phyloP scores from a whole-genome alignment of 2,888 invertebrate species.

The Drosophila ustulata region DNA sequence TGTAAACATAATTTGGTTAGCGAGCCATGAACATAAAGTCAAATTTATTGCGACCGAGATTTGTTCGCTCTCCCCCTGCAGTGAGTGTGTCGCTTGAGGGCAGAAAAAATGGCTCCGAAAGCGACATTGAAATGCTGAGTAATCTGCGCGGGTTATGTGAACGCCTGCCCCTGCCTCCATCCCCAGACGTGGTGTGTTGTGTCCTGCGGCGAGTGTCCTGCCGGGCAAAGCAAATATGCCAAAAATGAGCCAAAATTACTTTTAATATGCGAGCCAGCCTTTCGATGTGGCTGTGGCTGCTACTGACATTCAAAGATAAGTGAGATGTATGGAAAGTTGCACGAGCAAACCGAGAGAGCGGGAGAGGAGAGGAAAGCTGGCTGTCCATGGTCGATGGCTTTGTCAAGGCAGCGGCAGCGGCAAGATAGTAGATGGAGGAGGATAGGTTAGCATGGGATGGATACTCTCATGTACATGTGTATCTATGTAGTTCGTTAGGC shows the following conservation, averaged over 20 bases:
- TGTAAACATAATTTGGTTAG: slow-evolving; percentile 76
- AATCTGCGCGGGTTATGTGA: slow-evolving; percentile 61
- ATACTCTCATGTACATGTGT: slow-evolving; percentile 22
- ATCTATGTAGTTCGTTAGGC: slow-evolving; percentile 59
- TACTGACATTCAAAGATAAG: slow-evolving; percentile 71
- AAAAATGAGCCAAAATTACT: slow-evolving; percentile 75
- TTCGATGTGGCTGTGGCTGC: slow-evolving; percentile 24
- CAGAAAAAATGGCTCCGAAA: slow-evolving; percentile 16
- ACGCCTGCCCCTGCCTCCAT: neutral
- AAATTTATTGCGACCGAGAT: slow-evolving; percentile 78
- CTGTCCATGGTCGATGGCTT: neutral
- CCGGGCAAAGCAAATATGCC: slow-evolving; percentile 68
- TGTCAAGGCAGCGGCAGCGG: slow-evolving; percentile 3
- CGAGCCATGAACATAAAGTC: slow-evolving; percentile 79
- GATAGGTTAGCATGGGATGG: neutral
- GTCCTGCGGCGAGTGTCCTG: slow-evolving; percentile 31
- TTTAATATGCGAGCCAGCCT: slow-evolving; percentile 66
- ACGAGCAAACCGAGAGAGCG: slow-evolving; percentile 10
- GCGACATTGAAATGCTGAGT: slow-evolving; percentile 73
- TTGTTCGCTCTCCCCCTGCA: slow-evolving; percentile 30
- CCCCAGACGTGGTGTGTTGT: neutral
- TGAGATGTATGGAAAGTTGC: slow-evolving; percentile 59
- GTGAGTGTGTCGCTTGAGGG: neutral
- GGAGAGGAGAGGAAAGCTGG: neutral
- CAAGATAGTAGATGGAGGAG: slow-evolving; percentile 35